phyloP scores from a whole-genome alignment of 2,797 vertebrate genomes.

The Carapus acus region DNA sequence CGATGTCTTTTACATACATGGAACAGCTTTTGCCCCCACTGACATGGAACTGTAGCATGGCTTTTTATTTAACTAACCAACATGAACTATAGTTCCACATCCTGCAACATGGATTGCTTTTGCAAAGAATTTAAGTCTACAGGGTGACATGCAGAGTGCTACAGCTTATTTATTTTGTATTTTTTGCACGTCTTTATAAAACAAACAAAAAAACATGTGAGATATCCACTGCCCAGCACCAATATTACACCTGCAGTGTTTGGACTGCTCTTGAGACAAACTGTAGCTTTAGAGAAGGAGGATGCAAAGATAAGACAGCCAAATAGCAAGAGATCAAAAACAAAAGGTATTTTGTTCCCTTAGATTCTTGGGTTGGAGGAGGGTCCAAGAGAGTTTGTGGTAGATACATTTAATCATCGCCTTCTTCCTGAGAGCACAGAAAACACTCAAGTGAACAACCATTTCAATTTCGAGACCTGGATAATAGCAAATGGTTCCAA shows the following conservation, averaged over 20 bases:
- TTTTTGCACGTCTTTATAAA: slow-evolving; percentile 65
- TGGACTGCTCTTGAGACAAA: slow-evolving; percentile 55
- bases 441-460: background rate
- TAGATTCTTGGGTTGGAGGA: slow-evolving; percentile 28
- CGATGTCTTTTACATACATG: too few relatives aligned
- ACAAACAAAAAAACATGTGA: slow-evolving; percentile 58
- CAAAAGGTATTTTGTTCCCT: slow-evolving; percentile 43
- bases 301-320: slow-evolving; percentile 27
- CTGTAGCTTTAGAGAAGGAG: slow-evolving; percentile 54
- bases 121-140: slow-evolving; percentile 68
- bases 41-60: slow-evolving; percentile 73
- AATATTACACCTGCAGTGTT: slow-evolving; percentile 23
- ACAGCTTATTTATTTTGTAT: slow-evolving; percentile 45
- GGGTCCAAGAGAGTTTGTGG: slow-evolving; percentile 20
- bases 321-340: slow-evolving; percentile 41
- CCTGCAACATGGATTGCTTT: slow-evolving; percentile 69
- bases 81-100: slow-evolving; percentile 60
- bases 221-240: slow-evolving; percentile 44
- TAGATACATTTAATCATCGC: slow-evolving; percentile 80
- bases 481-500: too few relatives aligned
- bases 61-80: slow-evolving; percentile 68
- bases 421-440: slow-evolving; percentile 78
- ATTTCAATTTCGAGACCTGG: too few relatives aligned
- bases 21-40: too few relatives aligned
- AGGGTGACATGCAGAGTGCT: slow-evolving; percentile 72